A percentile compares a stretch with the other conserved stretches of the same genome.
phyloP scores from a whole-genome alignment of 1,140 invertebrate genomes.

The Drosophila sechellia region DNA sequence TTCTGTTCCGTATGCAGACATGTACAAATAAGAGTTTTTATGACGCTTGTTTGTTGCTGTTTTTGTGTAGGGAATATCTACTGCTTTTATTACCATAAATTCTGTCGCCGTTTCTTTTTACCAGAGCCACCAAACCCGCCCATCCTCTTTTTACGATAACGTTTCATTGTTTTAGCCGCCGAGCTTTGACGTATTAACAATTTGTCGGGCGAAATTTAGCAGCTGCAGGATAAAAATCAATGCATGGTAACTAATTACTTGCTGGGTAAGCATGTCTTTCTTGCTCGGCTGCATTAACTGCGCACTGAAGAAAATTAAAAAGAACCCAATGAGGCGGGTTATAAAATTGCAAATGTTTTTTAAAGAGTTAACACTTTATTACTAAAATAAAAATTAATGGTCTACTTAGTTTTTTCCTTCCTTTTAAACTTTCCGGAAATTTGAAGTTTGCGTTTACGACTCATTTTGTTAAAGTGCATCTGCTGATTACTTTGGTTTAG shows the following conservation, averaged over 20 bases:
- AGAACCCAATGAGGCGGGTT: too few relatives aligned
- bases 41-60: slow-evolving; percentile 28
- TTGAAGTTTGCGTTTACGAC: too few relatives aligned
- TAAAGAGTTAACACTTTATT: not conserved
- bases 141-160: not conserved
- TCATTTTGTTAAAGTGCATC: slow-evolving; percentile 17
- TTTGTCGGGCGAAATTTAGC: slow-evolving; percentile 78
- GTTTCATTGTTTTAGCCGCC: slow-evolving; percentile 42
- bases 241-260: slow-evolving; percentile 78
- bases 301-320: not conserved
- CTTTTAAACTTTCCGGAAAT: too few relatives aligned
- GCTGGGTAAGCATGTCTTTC: slow-evolving; percentile 30
- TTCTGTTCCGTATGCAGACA: slow-evolving; percentile 10
- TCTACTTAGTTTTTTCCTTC: not conserved
- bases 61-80: slow-evolving; percentile 47
- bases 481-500: slow-evolving; percentile 65
- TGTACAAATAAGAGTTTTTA: slow-evolving; percentile 35
- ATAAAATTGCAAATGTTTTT: not conserved
- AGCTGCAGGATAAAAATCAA: slow-evolving; percentile 71
- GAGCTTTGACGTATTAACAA: slow-evolving; percentile 76
- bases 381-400: not conserved
- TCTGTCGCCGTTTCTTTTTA: slow-evolving; percentile 38
- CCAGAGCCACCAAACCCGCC: slow-evolving; percentile 18
- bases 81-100: slow-evolving; percentile 77
- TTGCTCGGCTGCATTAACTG: slow-evolving; percentile 5